Conservation (phyloP, 2,797 vertebrate species). For the Cossypha niveicapilla region DNA sequence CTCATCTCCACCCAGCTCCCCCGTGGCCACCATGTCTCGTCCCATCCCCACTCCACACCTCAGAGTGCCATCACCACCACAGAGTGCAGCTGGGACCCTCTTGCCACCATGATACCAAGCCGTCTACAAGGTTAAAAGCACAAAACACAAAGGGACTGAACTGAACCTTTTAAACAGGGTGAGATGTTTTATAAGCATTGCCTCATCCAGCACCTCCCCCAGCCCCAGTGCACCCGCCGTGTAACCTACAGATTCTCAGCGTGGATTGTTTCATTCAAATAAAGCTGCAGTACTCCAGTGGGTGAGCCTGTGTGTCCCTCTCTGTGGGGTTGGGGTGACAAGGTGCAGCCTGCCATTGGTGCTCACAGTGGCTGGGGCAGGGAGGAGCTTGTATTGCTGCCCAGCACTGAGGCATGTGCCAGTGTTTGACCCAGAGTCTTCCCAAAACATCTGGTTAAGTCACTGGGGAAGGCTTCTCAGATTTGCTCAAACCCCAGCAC, state of each 20-base stretch:
- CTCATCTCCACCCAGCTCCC: background rate
- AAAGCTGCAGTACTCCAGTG: conserved; percentile 75
- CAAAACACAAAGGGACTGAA: conserved; percentile 72
- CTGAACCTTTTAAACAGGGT: conserved; percentile 68
- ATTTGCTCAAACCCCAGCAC: background rate
- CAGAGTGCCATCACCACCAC: background rate
- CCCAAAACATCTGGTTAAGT: background rate
- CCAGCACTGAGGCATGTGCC: background rate
- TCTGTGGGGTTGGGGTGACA: background rate
- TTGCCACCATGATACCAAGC: background rate
- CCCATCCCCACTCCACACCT: background rate
- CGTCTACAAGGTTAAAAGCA: conserved; percentile 35
- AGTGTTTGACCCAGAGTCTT: background rate
- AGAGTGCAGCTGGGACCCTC: background rate
- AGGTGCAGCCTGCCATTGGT: background rate
- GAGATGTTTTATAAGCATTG: conserved; percentile 57
- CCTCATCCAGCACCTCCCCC: background rate
- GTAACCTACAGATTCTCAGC: conserved; percentile 68
- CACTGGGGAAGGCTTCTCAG: background rate
- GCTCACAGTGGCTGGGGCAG: background rate
- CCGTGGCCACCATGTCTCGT: background rate
- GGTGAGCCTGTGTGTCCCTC: background rate
- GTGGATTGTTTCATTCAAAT: conserved; percentile 75
- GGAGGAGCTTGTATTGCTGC: background rate
- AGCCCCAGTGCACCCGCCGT: background rate